Percentiles rank a stretch among this genome's conserved stretches.
phyloP scores from a whole-genome alignment of 2,888 invertebrate genomes.

The Pantelozetes paolii region DNA sequence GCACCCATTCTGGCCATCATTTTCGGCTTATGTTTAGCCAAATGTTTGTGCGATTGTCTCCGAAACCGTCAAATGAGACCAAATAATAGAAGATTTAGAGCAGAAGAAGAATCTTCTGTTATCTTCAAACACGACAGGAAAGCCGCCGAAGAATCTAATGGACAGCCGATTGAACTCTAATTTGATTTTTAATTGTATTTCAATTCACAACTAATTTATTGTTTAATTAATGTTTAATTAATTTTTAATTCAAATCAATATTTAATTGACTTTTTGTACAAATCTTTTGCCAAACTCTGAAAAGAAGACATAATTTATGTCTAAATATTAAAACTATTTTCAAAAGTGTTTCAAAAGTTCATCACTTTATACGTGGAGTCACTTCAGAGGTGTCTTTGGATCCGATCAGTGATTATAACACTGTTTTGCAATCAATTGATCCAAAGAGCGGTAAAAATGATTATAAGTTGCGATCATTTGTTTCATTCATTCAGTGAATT shows the following conservation, averaged over 20 bases:
- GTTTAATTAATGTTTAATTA: too few relatives aligned
- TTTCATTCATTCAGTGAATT: conserved; percentile 10
- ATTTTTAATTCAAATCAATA: too few relatives aligned
- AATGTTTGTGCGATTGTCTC: not conserved
- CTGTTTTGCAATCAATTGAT: not conserved
- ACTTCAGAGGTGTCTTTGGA: not conserved
- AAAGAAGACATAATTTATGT: not conserved
- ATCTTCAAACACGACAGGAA: too few relatives aligned
- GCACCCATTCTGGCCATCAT: not conserved
- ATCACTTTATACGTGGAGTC: conserved; percentile 14
- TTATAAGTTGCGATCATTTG: not conserved
- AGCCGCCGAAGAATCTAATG: not conserved
- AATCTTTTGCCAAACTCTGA: not conserved
- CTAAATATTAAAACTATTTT: not conserved
- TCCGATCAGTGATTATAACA: not conserved
- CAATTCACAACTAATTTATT: too few relatives aligned
- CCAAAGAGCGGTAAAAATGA: not conserved
- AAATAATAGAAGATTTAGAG: not conserved
- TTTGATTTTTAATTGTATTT: too few relatives aligned
- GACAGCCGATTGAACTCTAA: not conserved
- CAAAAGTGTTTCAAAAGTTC: conserved; percentile 27
- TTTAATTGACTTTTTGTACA: too few relatives aligned
- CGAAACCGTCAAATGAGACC: not conserved
- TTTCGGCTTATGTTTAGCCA: not conserved
- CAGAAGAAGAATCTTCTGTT: not conserved